These are phyloP conservation scores for Schlechtendalia chinensis DNA, from an alignment of 1,140 invertebrate genomes.

Conservation along the genomic window DNA sequence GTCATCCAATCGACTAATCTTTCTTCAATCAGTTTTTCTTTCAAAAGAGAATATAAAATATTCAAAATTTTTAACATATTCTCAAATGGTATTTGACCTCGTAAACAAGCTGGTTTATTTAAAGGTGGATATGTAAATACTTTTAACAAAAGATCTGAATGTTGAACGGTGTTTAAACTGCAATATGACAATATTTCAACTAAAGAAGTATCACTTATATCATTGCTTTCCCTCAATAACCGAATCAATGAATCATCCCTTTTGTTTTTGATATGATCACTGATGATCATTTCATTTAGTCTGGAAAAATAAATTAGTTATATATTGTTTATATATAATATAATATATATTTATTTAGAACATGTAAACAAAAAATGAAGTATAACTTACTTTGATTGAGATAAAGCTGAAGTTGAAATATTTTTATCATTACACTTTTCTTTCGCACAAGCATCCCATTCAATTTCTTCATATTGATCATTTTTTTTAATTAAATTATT, in stretches of 20 bases:
- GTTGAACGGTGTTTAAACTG: not conserved
- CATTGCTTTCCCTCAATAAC: constrained; percentile 4
- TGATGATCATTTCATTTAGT: constrained; percentile 39
- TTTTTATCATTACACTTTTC: constrained; percentile 25
- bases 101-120: constrained; percentile 37
- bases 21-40: constrained; percentile 35
- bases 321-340: too few relatives aligned
- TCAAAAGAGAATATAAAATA: constrained; percentile 29
- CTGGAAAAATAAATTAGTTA: constrained; percentile 15
- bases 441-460: constrained; percentile 41
- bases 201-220: constrained; percentile 36
- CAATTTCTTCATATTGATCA: constrained; percentile 33
- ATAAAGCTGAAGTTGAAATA: constrained; percentile 36
- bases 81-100: constrained; percentile 14
- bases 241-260: constrained; percentile 18
- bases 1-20: constrained; percentile 42
- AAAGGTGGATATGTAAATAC: constrained; percentile 42
- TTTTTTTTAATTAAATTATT: constrained; percentile 45
- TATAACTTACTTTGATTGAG: constrained; percentile 34
- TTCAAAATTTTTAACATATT: constrained; percentile 31
- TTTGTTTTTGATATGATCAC: constrained; percentile 28
- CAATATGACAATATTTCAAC: constrained; percentile 44
- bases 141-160: constrained; percentile 27
- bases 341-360: too few relatives aligned
- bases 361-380: not conserved